Evolutionary conservation across 2,888 invertebrate genomes (phyloP).

Genomic region (Dichetophora obliterata): DNA sequence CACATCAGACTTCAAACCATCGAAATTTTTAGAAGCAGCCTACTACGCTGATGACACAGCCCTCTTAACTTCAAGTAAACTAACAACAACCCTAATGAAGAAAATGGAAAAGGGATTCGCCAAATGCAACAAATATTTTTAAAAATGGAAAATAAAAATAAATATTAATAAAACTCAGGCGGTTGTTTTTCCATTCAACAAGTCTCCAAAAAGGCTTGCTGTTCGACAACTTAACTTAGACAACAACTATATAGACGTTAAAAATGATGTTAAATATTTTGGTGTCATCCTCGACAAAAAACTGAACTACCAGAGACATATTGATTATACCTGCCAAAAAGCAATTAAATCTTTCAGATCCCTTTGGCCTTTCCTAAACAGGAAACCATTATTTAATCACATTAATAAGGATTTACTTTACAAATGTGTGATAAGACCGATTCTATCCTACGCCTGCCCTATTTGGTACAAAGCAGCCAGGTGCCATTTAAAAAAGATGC

Average conservation of each 20-base stretch:
- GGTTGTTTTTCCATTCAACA: no score
- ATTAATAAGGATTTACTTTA: background rate
- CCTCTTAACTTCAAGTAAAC: background rate
- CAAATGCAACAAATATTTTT: no score
- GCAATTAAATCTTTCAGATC: background rate
- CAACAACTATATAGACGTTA: no score
- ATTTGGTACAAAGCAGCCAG: background rate
- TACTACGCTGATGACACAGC: conserved; percentile 1
- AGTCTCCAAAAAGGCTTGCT: no score
- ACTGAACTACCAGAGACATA: background rate
- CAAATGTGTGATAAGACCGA: background rate
- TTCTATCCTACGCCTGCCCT: background rate
- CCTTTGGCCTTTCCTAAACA: no score
- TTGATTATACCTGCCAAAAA: background rate
- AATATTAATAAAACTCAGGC: no score
- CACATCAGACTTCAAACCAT: conserved; percentile 1
- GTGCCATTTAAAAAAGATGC: background rate
- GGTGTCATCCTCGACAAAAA: background rate
- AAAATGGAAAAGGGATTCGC: background rate
- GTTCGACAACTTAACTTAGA: no score
- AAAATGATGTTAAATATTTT: background rate
- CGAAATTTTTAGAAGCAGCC: background rate
- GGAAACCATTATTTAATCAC: no score
- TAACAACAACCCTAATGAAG: background rate
- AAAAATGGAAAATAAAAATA: no score